Percentiles rank a stretch among this genome's conserved stretches.
Conservation (phyloP, 1,140 invertebrate species). For the Microplitis demolitor region DNA sequence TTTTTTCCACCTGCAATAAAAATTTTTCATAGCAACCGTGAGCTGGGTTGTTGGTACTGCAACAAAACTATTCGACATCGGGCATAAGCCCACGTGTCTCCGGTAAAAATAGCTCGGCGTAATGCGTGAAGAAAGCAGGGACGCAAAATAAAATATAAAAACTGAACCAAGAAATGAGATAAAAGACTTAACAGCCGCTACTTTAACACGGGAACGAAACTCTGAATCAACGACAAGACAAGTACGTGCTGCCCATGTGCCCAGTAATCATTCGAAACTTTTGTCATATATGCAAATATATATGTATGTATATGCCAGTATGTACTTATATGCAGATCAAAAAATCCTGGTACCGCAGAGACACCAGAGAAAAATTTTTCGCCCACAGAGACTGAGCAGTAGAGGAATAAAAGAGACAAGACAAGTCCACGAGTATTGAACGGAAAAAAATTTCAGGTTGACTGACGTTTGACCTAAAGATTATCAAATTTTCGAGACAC, state of each 20-base stretch:
- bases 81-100: conserved; percentile 9
- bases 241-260: neutral
- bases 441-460: neutral
- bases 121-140: conserved; percentile 3
- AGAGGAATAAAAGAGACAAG: too few relatives aligned
- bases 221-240: neutral
- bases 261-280: conserved; percentile 3
- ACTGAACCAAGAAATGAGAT: neutral
- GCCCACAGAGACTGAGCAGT: neutral
- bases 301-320: too few relatives aligned
- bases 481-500: neutral
- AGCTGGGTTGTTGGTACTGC: neutral
- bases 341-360: too few relatives aligned
- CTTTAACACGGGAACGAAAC: too few relatives aligned
- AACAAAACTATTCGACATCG: neutral
- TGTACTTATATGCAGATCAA: neutral
- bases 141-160: neutral
- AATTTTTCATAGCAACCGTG: neutral
- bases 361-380: neutral
- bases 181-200: neutral
- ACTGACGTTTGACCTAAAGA: neutral
- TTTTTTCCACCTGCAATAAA: too few relatives aligned
- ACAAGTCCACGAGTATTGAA: neutral
- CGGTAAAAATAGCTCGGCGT: conserved; percentile 4
- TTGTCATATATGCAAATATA: neutral